Percentiles rank a stretch among this genome's conserved stretches.
These are phyloP conservation scores for Pharmacophagus antenor DNA, from an alignment of 2,888 invertebrate genomes.

Conservation along the genomic window DNA sequence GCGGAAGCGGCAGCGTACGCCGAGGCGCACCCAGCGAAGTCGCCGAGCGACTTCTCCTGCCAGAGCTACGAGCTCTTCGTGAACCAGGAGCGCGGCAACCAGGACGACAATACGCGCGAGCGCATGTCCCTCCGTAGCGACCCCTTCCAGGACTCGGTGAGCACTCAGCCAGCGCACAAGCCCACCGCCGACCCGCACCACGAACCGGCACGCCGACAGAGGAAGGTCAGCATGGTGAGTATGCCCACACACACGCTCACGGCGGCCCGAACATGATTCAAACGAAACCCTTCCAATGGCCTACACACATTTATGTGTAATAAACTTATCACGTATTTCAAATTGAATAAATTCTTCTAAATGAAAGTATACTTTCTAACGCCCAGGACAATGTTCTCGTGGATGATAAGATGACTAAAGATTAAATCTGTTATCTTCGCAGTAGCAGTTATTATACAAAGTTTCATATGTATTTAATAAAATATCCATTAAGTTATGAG, in stretches of 20 bases:
- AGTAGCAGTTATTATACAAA: too few species aligned
- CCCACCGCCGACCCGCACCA: conserved; percentile 81
- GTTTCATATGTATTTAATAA: too few species aligned
- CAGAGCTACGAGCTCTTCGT: conserved; percentile 96
- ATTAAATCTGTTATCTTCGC: too few species aligned
- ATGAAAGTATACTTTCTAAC: too few species aligned
- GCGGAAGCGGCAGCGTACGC: conserved; percentile 83
- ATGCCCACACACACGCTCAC: conserved; percentile 55
- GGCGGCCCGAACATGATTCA: conserved; percentile 66
- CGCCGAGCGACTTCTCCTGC: conserved; percentile 94
- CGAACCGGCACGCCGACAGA: conserved; percentile 77
- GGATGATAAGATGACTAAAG: too few species aligned
- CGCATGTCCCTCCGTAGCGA: conserved; percentile 95
- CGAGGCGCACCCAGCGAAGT: conserved; percentile 88
- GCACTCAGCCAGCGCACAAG: conserved; percentile 86
- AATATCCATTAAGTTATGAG: too few species aligned
- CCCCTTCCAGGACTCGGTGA: conserved; percentile 92
- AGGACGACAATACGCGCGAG: conserved; percentile 94
- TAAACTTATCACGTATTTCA: background rate
- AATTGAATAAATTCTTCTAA: background rate
- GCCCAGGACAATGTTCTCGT: too few species aligned
- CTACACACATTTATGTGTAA: conserved; percentile 6
- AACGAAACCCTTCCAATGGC: background rate
- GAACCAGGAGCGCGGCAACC: conserved; percentile 92
- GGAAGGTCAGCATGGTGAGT: conserved; percentile 97